phyloP scores from a whole-genome alignment of 2,888 invertebrate species.

The Amiota communis region DNA sequence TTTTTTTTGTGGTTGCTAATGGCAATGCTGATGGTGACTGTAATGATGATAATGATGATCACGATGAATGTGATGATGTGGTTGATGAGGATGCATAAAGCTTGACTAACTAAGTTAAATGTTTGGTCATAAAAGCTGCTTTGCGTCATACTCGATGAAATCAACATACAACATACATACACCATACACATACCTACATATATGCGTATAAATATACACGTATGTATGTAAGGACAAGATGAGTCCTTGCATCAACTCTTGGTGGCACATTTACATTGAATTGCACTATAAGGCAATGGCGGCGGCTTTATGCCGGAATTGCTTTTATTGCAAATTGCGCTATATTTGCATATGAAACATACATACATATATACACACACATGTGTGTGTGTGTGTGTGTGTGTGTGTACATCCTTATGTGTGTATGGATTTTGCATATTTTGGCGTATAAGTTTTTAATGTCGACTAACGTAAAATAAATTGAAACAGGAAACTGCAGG shows the following conservation, averaged over 20 bases:
- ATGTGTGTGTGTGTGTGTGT: background rate
- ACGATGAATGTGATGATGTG: background rate
- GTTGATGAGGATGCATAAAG: constrained; percentile 18
- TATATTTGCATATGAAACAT: constrained; percentile 6
- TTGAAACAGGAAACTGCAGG: constrained; percentile 15
- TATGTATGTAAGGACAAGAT: too few relatives aligned
- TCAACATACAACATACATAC: background rate
- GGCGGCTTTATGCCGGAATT: background rate
- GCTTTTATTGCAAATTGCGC: constrained; percentile 18
- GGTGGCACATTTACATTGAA: constrained; percentile 25
- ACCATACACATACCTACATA: constrained; percentile 11
- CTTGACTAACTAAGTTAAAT: constrained; percentile 18
- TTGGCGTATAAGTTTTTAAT: constrained; percentile 20
- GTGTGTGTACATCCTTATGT: background rate
- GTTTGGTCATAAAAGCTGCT: constrained; percentile 14
- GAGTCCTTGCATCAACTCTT: background rate
- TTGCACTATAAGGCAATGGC: too few relatives aligned
- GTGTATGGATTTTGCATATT: background rate
- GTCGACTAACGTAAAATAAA: constrained; percentile 13
- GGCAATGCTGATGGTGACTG: background rate
- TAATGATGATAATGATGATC: background rate
- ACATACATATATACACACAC: background rate
- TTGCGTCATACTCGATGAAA: background rate
- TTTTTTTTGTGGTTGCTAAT: too few relatives aligned
- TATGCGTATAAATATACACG: background rate